Conservation (phyloP, 2,113 vertebrate genomes). For the Sylvietta virens region DNA sequence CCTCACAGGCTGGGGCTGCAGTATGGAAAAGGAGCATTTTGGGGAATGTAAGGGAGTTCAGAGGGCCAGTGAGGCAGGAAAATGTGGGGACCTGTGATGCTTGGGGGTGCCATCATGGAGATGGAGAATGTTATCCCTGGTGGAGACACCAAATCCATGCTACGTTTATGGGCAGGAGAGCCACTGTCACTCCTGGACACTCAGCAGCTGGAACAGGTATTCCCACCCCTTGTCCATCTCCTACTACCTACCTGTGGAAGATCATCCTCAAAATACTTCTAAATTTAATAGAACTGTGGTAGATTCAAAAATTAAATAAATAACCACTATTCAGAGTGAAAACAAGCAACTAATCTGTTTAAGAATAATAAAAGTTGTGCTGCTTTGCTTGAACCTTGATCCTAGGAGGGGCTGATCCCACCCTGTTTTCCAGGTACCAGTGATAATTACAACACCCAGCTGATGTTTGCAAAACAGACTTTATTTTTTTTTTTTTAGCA, state of each 20-base stretch:
- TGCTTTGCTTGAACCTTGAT: background rate
- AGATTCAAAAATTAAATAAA: background rate
- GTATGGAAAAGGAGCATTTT: background rate
- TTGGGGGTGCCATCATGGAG: background rate
- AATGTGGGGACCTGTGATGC: fast-evolving
- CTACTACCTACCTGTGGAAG: background rate
- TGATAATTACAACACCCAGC: background rate
- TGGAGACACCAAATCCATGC: background rate
- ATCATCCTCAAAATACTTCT: background rate
- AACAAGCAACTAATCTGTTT: background rate
- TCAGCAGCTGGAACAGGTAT: background rate
- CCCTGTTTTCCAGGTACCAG: background rate
- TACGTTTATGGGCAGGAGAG: background rate
- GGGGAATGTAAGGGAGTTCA: background rate
- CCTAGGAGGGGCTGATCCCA: background rate
- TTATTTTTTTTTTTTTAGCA: conserved; percentile 15
- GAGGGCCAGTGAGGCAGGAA: background rate
- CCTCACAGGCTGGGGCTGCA: background rate
- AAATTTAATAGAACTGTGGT: background rate
- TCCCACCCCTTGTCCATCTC: background rate
- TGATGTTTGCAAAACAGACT: background rate
- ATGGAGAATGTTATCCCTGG: background rate
- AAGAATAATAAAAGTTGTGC: background rate
- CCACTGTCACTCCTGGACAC: background rate
- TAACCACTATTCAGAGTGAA: background rate